Evolutionary conservation across 1,140 invertebrate species (phyloP).

Genomic region (Tachypleus tridentatus): DNA sequence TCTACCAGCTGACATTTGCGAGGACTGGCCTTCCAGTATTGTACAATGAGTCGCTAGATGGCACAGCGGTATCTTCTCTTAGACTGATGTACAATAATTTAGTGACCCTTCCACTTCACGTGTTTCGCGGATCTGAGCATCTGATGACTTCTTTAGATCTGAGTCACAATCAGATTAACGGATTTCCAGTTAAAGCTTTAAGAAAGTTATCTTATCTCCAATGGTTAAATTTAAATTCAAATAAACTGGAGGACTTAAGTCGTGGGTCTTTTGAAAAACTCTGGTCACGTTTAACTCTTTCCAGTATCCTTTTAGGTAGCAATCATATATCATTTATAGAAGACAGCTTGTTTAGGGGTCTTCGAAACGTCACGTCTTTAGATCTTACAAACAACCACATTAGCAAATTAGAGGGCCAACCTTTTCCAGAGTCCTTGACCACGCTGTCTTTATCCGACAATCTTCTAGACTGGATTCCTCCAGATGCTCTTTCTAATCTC

Average conservation of each 20-base stretch:
- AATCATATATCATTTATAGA: slow-evolving; percentile 18
- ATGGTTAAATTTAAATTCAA: slow-evolving; percentile 69
- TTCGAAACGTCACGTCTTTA: slow-evolving; percentile 20
- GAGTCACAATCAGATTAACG: slow-evolving; percentile 58
- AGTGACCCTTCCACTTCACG: slow-evolving; percentile 36
- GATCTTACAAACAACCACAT: slow-evolving; percentile 24
- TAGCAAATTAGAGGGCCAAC: slow-evolving; percentile 17
- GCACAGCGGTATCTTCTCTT: slow-evolving; percentile 37
- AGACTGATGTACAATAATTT: slow-evolving; percentile 42
- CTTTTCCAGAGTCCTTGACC: slow-evolving; percentile 41
- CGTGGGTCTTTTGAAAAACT: slow-evolving; percentile 5
- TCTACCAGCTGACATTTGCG: slow-evolving; percentile 35
- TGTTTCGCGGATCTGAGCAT: slow-evolving; percentile 47
- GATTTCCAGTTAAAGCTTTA: slow-evolving; percentile 49
- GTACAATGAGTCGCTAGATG: slow-evolving; percentile 39
- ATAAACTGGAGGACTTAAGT: slow-evolving; percentile 47
- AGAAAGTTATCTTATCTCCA: slow-evolving; percentile 53
- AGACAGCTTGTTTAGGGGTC: slow-evolving; percentile 19
- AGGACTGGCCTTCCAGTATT: slow-evolving; percentile 39
- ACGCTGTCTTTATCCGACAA: slow-evolving; percentile 73
- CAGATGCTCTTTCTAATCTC: slow-evolving; percentile 47
- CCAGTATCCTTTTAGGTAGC: slow-evolving; percentile 22
- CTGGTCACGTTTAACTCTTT: slow-evolving; percentile 5
- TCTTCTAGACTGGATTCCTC: slow-evolving; percentile 49
- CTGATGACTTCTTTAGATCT: slow-evolving; percentile 67